phyloP scores from a whole-genome alignment of 2,888 invertebrate genomes.

The Antheraea yamamai region DNA sequence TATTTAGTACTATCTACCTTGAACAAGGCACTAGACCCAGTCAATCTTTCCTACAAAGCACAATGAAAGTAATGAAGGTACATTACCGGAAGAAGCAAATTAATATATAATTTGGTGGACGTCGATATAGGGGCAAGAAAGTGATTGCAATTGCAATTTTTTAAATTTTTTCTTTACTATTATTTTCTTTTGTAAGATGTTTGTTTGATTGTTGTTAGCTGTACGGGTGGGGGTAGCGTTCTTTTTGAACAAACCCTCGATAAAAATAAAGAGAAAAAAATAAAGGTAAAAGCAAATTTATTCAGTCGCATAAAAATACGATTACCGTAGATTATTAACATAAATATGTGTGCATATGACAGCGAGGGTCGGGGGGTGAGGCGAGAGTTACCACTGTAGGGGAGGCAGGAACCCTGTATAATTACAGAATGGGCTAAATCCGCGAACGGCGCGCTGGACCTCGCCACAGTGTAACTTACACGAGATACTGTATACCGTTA shows the following conservation, averaged over 20 bases:
- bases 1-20: background rate
- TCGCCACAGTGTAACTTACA: background rate
- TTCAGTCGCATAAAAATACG: constrained; percentile 9
- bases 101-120: too few relatives aligned
- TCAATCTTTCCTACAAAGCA: background rate
- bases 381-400: constrained; percentile 9
- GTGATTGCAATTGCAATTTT: too few relatives aligned
- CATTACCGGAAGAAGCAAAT: too few relatives aligned
- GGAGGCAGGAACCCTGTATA: constrained; percentile 37
- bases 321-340: constrained; percentile 46
- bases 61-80: background rate
- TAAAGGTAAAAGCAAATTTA: background rate
- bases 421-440: constrained; percentile 42
- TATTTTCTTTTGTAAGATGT: too few relatives aligned
- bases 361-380: constrained; percentile 33
- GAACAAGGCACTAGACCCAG: background rate
- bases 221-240: too few relatives aligned
- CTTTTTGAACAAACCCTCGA: too few relatives aligned
- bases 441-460: constrained; percentile 18
- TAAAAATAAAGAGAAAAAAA: too few relatives aligned
- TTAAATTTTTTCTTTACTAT: too few relatives aligned
- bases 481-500: background rate
- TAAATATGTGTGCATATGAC: constrained; percentile 61
- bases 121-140: too few relatives aligned
- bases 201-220: too few relatives aligned